Conservation (phyloP, 2,797 vertebrate genomes). For the Takifugu ocellatus region DNA sequence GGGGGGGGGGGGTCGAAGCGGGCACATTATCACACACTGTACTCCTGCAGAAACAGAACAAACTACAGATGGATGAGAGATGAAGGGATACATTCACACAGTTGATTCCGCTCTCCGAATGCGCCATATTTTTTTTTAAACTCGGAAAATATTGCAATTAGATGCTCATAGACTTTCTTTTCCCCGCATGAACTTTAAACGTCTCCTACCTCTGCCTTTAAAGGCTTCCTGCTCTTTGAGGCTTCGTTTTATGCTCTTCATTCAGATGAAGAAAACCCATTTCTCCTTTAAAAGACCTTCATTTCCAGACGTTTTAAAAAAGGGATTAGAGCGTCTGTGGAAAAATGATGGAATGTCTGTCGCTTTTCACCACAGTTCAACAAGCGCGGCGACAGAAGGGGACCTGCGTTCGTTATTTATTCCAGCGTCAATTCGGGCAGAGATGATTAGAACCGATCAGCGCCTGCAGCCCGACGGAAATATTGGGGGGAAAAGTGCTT, state of each 20-base stretch:
- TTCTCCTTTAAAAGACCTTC: slow-evolving; percentile 69
- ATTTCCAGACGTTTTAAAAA: slow-evolving; percentile 66
- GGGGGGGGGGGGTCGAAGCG: slow-evolving; percentile 13
- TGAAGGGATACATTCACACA: slow-evolving; percentile 25
- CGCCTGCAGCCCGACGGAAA: slow-evolving; percentile 41
- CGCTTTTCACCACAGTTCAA: slow-evolving; percentile 64
- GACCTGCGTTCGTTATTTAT: slow-evolving; percentile 69
- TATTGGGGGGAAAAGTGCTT: slow-evolving; percentile 37
- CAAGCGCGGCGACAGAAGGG: slow-evolving; percentile 59
- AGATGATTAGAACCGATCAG: slow-evolving; percentile 64
- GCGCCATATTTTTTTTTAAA: not conserved
- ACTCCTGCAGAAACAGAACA: slow-evolving; percentile 50
- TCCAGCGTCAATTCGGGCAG: slow-evolving; percentile 60
- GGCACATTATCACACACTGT: slow-evolving; percentile 54
- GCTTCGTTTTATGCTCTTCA: slow-evolving; percentile 47
- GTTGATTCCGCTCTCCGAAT: slow-evolving; percentile 21
- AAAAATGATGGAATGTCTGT: slow-evolving; percentile 67
- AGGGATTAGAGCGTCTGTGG: slow-evolving; percentile 65
- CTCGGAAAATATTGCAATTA: slow-evolving; percentile 36
- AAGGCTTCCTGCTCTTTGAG: slow-evolving; percentile 47
- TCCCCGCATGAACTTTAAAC: slow-evolving; percentile 54
- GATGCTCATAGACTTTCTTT: slow-evolving; percentile 51
- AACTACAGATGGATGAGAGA: slow-evolving; percentile 30
- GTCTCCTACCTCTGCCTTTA: slow-evolving; percentile 39
- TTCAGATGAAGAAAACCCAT: slow-evolving; percentile 65